Conservation (phyloP, 2,113 vertebrate species). For the Sander lucioperca region DNA sequence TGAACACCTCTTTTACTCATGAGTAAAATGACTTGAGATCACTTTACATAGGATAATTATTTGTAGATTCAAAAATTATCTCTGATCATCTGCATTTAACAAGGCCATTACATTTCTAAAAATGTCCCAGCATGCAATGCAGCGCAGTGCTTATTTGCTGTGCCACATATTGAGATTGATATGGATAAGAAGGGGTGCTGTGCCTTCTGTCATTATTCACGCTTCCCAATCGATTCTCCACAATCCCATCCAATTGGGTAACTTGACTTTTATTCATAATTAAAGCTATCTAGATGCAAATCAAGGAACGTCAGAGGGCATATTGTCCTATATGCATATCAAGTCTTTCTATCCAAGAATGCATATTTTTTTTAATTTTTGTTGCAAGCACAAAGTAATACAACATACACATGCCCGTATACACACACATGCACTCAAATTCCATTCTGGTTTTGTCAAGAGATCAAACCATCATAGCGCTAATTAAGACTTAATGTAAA, state of each 20-base stretch:
- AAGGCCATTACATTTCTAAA: conserved; percentile 35
- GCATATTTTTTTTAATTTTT: conserved; percentile 42
- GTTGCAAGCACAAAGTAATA: conserved; percentile 34
- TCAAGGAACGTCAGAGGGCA: conserved; percentile 79
- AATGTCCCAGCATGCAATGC: conserved; percentile 29
- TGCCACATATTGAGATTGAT: conserved; percentile 61
- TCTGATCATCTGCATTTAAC: conserved; percentile 26
- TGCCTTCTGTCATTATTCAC: conserved; percentile 84
- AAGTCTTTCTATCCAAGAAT: conserved; percentile 57
- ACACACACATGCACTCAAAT: conserved; percentile 21
- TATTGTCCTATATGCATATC: conserved; percentile 69
- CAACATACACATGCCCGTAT: conserved; percentile 19
- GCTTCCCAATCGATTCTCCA: conserved; percentile 84
- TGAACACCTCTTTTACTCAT: neutral
- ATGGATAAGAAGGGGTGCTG: conserved; percentile 69
- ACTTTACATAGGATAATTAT: conserved; percentile 10
- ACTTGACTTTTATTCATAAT: conserved; percentile 87
- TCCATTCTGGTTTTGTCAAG: conserved; percentile 48
- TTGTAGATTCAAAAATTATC: conserved; percentile 33
- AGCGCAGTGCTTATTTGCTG: conserved; percentile 37
- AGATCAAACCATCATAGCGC: conserved; percentile 54
- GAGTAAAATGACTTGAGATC: conserved; percentile 7
- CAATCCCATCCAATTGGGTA: conserved; percentile 78
- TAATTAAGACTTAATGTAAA: conserved; percentile 61
- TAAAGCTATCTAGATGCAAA: conserved; percentile 89